A percentile compares a stretch with the other conserved stretches of the same genome.
phyloP scores from a whole-genome alignment of 1,140 invertebrate species.

The Daktulosphaira vitifoliae region DNA sequence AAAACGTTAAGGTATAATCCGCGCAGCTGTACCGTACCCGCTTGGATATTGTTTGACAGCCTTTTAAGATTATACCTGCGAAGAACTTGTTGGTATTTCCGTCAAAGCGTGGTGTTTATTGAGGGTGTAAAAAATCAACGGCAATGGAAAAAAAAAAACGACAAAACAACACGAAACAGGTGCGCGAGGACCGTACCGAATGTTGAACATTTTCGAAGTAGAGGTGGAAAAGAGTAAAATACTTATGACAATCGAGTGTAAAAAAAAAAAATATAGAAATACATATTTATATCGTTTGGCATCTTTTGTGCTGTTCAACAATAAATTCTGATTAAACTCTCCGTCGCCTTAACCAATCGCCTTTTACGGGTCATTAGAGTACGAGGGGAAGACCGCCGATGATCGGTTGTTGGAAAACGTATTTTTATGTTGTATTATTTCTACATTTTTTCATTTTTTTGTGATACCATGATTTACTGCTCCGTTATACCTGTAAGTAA shows the following conservation, averaged over 20 bases:
- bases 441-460: conserved; percentile 16
- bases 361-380: conserved; percentile 34
- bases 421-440: conserved; percentile 22
- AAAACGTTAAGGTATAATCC: no score
- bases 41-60: no score
- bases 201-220: neutral
- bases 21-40: no score
- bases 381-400: conserved; percentile 17
- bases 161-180: conserved; percentile 21
- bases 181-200: conserved; percentile 24
- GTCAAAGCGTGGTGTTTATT: no score
- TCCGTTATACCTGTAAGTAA: neutral
- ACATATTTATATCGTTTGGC: conserved; percentile 34
- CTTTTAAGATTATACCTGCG: no score
- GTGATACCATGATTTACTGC: conserved; percentile 33
- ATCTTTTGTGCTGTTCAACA: conserved; percentile 30
- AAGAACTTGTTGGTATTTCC: no score
- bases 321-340: conserved; percentile 34
- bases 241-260: neutral
- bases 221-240: neutral
- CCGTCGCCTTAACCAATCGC: conserved; percentile 30
- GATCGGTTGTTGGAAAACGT: conserved; percentile 25
- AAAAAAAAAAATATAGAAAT: conserved; percentile 27
- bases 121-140: neutral
- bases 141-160: neutral